Evolutionary conservation across 35 echinoderm and acorn worm genomes (phyloP).

Genomic region (Stichopus chloronotus): DNA sequence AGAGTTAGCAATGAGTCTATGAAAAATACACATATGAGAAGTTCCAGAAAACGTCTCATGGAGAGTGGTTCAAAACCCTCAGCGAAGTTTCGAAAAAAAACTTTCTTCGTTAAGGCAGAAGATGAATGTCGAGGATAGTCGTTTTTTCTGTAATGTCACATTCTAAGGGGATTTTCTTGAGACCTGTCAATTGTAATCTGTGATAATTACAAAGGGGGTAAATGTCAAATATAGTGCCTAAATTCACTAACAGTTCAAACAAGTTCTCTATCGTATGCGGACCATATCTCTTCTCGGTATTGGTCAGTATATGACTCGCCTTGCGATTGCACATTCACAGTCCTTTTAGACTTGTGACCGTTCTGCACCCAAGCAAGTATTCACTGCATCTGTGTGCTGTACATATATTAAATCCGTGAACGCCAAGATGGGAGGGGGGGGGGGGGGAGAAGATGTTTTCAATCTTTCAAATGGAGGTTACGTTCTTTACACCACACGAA

Average conservation of each 20-base stretch:
- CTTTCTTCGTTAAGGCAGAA: no score
- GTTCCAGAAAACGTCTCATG: no score
- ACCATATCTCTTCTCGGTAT: constrained; percentile 39
- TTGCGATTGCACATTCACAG: constrained; percentile 34
- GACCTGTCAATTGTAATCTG: constrained; percentile 48
- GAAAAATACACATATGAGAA: no score
- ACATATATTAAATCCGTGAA: no score
- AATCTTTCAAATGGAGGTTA: no score
- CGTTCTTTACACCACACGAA: no score
- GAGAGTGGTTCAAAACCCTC: neutral
- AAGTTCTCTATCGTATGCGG: constrained; percentile 50
- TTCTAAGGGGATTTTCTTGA: constrained; percentile 55
- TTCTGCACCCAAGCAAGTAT: no score
- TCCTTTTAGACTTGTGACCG: neutral
- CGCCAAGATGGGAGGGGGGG: neutral
- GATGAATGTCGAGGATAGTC: neutral
- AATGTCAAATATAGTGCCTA: neutral
- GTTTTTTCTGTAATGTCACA: constrained; percentile 40
- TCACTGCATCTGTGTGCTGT: no score
- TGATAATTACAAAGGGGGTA: constrained; percentile 23
- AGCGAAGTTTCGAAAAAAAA: no score
- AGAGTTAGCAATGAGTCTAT: no score
- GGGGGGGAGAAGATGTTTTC: neutral
- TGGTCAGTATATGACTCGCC: constrained; percentile 29
- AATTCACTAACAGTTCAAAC: neutral